phyloP scores from a whole-genome alignment of 2,113 vertebrate genomes.

The Abramis brama region DNA sequence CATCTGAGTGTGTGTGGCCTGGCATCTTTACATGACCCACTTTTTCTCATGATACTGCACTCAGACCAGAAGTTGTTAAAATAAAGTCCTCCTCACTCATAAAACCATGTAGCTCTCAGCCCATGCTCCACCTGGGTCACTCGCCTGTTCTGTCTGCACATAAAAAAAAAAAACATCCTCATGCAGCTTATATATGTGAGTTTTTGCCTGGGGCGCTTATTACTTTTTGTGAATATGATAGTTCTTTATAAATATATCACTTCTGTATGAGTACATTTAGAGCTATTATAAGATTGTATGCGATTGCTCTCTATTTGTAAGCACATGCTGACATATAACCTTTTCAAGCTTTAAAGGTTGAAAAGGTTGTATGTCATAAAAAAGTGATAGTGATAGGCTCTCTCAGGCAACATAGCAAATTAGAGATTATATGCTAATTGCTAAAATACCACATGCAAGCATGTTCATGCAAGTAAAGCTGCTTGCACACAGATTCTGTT shows the following conservation, averaged over 20 bases:
- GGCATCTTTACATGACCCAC: conserved; percentile 58
- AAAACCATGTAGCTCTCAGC: neutral
- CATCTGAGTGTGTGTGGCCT: conserved; percentile 58
- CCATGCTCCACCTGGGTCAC: neutral
- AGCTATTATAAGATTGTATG: neutral
- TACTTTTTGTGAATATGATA: neutral
- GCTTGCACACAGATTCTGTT: neutral
- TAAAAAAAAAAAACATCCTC: too few relatives aligned
- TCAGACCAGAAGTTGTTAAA: conserved; percentile 55
- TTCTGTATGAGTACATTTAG: neutral
- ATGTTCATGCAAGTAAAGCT: neutral
- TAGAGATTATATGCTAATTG: neutral
- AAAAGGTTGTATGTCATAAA: neutral
- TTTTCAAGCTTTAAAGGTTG: conserved; percentile 13
- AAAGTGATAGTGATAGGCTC: neutral
- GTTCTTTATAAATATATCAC: neutral
- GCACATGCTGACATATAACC: neutral
- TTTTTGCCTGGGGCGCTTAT: neutral
- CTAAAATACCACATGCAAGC: neutral
- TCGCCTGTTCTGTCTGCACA: neutral
- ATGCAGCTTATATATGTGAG: neutral
- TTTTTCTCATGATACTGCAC: conserved; percentile 53
- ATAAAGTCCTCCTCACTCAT: conserved; percentile 17
- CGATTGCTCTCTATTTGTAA: neutral
- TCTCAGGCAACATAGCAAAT: neutral